Evolutionary conservation across 2,888 invertebrate species (phyloP).

Genomic region (Margaritifera margaritifera): DNA sequence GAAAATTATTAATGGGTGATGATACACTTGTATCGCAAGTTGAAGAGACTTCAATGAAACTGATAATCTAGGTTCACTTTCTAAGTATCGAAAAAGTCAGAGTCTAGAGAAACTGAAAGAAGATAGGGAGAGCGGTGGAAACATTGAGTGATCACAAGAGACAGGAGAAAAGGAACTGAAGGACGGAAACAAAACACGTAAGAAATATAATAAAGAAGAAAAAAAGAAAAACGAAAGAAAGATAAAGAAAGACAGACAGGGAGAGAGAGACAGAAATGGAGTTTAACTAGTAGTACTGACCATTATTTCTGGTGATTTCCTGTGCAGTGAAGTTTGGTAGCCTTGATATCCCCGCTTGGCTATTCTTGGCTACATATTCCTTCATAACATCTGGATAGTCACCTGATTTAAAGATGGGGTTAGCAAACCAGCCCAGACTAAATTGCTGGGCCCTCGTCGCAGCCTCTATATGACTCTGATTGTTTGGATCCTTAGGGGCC

Average conservation of each 20-base stretch:
- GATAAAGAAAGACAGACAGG: too few species aligned
- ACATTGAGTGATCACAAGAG: too few species aligned
- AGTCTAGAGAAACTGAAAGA: too few species aligned
- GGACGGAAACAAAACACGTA: too few species aligned
- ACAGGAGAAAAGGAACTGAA: too few species aligned
- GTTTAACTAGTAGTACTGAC: conserved; percentile 14
- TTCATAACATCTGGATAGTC: conserved; percentile 74
- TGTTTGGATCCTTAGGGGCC: conserved; percentile 25
- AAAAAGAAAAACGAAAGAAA: not conserved
- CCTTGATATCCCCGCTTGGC: conserved; percentile 27
- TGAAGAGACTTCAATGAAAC: too few species aligned
- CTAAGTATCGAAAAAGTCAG: too few species aligned
- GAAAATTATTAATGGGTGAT: too few species aligned
- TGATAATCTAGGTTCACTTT: too few species aligned
- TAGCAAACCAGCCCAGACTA: conserved; percentile 57
- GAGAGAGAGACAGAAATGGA: not conserved
- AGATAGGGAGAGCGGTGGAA: too few species aligned
- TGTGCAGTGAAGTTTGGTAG: conserved; percentile 56
- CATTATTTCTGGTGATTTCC: conserved; percentile 46
- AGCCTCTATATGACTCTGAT: conserved; percentile 19
- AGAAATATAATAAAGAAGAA: too few species aligned
- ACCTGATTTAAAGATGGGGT: conserved; percentile 54
- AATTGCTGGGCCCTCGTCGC: conserved; percentile 25
- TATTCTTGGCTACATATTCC: conserved; percentile 20
- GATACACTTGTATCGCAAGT: too few species aligned